These are phyloP conservation scores for Heliconius himera DNA, from an alignment of 1,140 invertebrate species.

Conservation along the genomic window DNA sequence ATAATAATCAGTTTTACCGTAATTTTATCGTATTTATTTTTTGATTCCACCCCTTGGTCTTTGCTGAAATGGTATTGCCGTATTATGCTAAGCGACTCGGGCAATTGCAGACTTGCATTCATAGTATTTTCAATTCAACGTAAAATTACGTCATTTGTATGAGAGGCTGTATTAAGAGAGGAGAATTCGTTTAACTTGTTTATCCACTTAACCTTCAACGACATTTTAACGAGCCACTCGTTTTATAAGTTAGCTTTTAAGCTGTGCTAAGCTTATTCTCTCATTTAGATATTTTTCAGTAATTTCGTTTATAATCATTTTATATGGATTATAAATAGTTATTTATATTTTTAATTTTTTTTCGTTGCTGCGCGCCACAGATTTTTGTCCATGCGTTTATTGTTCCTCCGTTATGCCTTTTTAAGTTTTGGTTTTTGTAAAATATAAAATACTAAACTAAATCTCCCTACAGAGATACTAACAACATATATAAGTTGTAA, in stretches of 20 bases:
- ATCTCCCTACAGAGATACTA: too few relatives aligned
- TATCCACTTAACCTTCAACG: conserved; percentile 46
- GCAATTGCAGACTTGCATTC: conserved; percentile 67
- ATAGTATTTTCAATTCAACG: conserved; percentile 64
- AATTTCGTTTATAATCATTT: neutral
- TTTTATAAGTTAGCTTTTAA: conserved; percentile 33
- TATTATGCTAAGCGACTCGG: conserved; percentile 69
- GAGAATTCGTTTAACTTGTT: conserved; percentile 46
- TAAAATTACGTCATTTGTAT: conserved; percentile 62
- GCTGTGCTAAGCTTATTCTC: neutral
- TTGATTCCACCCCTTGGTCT: conserved; percentile 34
- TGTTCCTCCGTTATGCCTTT: too few relatives aligned
- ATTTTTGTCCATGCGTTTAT: too few relatives aligned
- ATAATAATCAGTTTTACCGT: conserved; percentile 2
- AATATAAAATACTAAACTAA: too few relatives aligned
- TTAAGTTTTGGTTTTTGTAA: too few relatives aligned
- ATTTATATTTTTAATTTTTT: too few relatives aligned
- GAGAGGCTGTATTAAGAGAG: conserved; percentile 50
- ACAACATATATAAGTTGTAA: too few relatives aligned
- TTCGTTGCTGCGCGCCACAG: too few relatives aligned
- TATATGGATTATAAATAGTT: neutral
- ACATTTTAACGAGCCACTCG: conserved; percentile 40
- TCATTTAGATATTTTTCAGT: neutral
- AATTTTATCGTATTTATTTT: conserved; percentile 35
- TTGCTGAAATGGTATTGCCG: conserved; percentile 61